These are phyloP conservation scores for Myiotriccus ornatus DNA, from an alignment of 2,797 vertebrate species.

Conservation along the genomic window DNA sequence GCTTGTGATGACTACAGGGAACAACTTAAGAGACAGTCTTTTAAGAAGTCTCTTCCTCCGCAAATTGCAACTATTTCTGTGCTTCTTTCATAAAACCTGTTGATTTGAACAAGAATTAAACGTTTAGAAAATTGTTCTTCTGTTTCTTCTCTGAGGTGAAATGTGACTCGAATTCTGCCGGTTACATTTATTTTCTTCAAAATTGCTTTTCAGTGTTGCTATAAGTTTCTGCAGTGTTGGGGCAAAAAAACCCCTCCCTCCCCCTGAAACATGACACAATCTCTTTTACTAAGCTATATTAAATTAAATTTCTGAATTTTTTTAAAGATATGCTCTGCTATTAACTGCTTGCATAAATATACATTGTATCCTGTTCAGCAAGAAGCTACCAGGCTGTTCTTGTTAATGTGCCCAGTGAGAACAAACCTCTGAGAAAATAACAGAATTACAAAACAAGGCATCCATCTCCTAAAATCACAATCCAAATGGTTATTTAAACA, in stretches of 20 bases:
- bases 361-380: background rate
- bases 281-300: background rate
- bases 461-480: background rate
- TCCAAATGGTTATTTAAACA: background rate
- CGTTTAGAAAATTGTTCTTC: background rate
- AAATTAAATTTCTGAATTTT: background rate
- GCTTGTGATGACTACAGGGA: background rate
- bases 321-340: background rate
- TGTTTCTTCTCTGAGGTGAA: background rate
- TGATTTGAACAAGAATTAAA: background rate
- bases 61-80: background rate
- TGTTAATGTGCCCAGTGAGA: background rate
- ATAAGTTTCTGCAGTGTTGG: background rate
- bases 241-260: background rate
- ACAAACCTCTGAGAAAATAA: background rate
- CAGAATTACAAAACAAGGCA: background rate
- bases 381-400: background rate
- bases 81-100: background rate
- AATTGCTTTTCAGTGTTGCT: background rate
- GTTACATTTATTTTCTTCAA: background rate
- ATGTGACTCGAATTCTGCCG: accelerated
- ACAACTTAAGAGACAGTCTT: background rate
- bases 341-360: background rate
- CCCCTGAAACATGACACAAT: accelerated
- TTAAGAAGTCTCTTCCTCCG: background rate